phyloP scores from a whole-genome alignment of 2,888 invertebrate genomes.

The Parochlus steinenii region DNA sequence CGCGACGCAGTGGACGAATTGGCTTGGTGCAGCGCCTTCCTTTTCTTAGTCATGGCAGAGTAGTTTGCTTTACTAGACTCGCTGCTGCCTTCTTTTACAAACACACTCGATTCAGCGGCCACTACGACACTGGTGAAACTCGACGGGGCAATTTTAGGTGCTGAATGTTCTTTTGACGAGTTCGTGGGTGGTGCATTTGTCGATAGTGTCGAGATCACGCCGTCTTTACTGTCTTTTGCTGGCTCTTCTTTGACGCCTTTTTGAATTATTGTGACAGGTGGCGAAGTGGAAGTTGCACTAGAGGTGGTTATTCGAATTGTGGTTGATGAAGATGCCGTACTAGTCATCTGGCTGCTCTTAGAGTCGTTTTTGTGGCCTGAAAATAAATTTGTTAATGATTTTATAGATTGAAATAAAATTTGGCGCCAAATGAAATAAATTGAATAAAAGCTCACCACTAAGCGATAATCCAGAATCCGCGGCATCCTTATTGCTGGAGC shows the following conservation, averaged over 20 bases:
- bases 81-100: slow-evolving; percentile 6
- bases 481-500: slow-evolving; percentile 12
- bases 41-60: slow-evolving; percentile 10
- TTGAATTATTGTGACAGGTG: slow-evolving; percentile 10
- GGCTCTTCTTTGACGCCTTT: too few species aligned
- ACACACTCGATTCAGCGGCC: neutral
- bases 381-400: slow-evolving; percentile 10
- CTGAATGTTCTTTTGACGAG: slow-evolving; percentile 5
- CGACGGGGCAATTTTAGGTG: too few species aligned
- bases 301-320: slow-evolving; percentile 12
- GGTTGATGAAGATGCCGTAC: slow-evolving; percentile 10
- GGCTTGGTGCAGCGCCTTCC: slow-evolving; percentile 11
- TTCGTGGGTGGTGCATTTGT: slow-evolving; percentile 9
- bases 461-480: slow-evolving; percentile 5
- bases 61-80: slow-evolving; percentile 9
- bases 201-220: slow-evolving; percentile 3
- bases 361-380: too few species aligned
- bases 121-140: too few species aligned
- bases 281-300: slow-evolving; percentile 11
- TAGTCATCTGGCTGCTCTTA: too few species aligned
- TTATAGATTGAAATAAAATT: too few species aligned
- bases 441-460: too few species aligned
- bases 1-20: slow-evolving; percentile 12
- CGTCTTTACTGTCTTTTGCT: slow-evolving; percentile 8
- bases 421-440: too few species aligned